Percentiles rank a stretch among this genome's conserved stretches.
Conservation (phyloP, 2,888 invertebrate genomes). For the Leptodirus hochenwartii region DNA sequence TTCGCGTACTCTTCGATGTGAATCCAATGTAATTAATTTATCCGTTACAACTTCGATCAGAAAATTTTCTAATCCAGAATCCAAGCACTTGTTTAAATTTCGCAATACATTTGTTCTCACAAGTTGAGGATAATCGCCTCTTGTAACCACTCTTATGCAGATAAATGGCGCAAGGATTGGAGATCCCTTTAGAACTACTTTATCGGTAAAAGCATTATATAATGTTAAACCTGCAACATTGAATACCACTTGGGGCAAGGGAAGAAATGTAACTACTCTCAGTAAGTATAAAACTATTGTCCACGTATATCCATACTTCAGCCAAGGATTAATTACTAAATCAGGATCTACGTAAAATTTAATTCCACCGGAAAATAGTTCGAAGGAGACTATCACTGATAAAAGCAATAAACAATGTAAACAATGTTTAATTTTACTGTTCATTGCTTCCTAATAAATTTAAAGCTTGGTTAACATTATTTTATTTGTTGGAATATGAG, state of each 20-base stretch:
- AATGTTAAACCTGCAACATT: conserved; percentile 73
- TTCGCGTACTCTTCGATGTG: conserved; percentile 66
- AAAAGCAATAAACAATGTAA: conserved; percentile 61
- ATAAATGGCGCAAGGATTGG: conserved; percentile 86
- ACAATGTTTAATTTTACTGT: conserved; percentile 57
- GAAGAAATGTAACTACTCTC: conserved; percentile 64
- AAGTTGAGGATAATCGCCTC: conserved; percentile 84
- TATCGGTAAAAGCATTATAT: conserved; percentile 90
- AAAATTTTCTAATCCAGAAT: conserved; percentile 87
- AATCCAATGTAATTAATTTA: conserved; percentile 58
- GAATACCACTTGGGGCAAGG: conserved; percentile 77
- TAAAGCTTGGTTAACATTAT: no score
- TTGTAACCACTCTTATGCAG: conserved; percentile 83
- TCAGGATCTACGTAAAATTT: conserved; percentile 31
- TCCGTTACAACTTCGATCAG: conserved; percentile 93
- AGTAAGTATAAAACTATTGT: conserved; percentile 58
- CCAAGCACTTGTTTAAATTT: conserved; percentile 73
- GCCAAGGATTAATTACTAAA: conserved; percentile 57
- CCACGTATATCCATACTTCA: conserved; percentile 58
- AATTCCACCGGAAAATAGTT: conserved; percentile 33
- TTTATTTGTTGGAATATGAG: no score
- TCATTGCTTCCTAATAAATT: no score
- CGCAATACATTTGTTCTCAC: conserved; percentile 72
- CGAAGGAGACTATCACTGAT: conserved; percentile 55
- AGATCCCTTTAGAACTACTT: conserved; percentile 57